A percentile compares a stretch with the other conserved stretches of the same genome.
Conservation (phyloP, 2,113 vertebrate species). For the Pongo abelii region DNA sequence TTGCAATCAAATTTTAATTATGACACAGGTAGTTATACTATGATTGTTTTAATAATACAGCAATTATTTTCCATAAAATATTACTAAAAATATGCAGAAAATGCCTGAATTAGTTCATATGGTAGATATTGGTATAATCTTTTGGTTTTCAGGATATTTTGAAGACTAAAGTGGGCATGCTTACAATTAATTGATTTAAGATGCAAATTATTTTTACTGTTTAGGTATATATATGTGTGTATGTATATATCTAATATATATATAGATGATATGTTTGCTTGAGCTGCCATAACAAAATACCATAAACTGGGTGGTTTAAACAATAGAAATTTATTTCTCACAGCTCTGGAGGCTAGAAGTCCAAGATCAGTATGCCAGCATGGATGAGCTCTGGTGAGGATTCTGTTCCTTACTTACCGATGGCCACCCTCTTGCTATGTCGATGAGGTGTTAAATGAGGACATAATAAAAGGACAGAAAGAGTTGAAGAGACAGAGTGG, state of each 20-base stretch:
- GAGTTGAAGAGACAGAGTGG: neutral
- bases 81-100: neutral
- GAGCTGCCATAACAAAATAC: neutral
- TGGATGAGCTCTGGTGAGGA: neutral
- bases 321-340: neutral
- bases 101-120: neutral
- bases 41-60: neutral
- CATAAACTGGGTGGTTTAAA: neutral
- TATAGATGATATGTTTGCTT: neutral
- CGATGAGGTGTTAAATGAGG: too few species aligned
- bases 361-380: too few species aligned
- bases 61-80: neutral
- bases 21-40: neutral
- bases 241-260: neutral
- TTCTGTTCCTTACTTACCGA: neutral
- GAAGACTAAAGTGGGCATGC: neutral
- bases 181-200: slow-evolving; percentile 7
- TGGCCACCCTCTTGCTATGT: too few species aligned
- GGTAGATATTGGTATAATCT: neutral
- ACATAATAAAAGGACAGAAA: too few species aligned
- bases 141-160: slow-evolving; percentile 37
- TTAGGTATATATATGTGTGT: neutral
- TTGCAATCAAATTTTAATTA: neutral
- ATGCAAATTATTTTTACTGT: neutral
- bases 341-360: neutral